phyloP scores from a whole-genome alignment of 2,888 invertebrate species.

The Drosophila eohydei region DNA sequence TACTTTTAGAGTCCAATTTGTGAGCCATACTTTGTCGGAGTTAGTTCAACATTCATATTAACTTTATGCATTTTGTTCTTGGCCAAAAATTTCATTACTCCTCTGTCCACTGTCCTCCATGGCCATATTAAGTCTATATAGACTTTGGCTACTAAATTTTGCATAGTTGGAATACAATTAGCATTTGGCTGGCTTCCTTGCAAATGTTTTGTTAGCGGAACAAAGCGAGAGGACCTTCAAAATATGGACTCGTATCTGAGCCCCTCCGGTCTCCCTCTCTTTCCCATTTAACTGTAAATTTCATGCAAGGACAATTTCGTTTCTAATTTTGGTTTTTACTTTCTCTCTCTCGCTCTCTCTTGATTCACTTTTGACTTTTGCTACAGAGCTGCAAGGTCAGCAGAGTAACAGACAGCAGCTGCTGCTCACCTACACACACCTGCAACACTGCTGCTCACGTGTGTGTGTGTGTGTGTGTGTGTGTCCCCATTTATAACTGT shows the following conservation, averaged over 20 bases:
- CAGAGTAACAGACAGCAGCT: constrained; percentile 18
- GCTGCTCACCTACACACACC: constrained; percentile 14
- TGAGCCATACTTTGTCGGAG: background rate
- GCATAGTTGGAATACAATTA: constrained; percentile 3
- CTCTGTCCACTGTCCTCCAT: background rate
- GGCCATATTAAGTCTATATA: constrained; percentile 4
- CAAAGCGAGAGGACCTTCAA: constrained; percentile 15
- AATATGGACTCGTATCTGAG: constrained; percentile 3
- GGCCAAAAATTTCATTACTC: background rate
- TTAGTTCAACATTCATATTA: background rate
- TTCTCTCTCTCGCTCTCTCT: background rate
- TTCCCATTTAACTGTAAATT: constrained; percentile 14
- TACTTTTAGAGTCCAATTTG: background rate
- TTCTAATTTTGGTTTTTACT: constrained; percentile 39
- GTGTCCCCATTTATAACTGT: constrained; percentile 49
- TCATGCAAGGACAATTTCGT: constrained; percentile 25
- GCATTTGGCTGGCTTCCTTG: constrained; percentile 3
- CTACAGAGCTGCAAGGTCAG: constrained; percentile 45
- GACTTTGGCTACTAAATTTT: background rate
- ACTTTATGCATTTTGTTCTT: background rate
- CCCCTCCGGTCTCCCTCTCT: background rate
- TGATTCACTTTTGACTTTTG: constrained; percentile 47
- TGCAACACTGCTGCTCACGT: background rate
- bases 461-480: constrained; percentile 14
- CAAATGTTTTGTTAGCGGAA: constrained; percentile 10